phyloP scores from a whole-genome alignment of 2,888 invertebrate genomes.

The Drosophila ustulata region DNA sequence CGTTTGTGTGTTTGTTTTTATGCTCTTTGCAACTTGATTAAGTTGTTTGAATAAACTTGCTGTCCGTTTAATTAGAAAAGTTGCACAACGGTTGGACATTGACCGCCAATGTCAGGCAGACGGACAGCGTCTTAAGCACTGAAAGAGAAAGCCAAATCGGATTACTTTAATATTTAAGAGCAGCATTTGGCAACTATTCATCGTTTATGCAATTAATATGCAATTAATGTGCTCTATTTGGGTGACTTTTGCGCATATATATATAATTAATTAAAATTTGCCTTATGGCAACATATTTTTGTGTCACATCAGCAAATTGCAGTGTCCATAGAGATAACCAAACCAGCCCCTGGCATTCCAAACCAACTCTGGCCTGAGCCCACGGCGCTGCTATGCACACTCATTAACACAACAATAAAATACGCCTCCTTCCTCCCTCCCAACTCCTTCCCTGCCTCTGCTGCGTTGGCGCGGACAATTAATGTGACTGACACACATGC shows the following conservation, averaged over 20 bases:
- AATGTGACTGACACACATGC: constrained; percentile 80
- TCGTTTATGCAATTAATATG: constrained; percentile 65
- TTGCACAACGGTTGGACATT: constrained; percentile 52
- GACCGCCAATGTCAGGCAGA: constrained; percentile 32
- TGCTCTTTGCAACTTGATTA: constrained; percentile 44
- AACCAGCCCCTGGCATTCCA: background rate
- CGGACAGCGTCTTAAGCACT: background rate
- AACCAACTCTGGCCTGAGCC: constrained; percentile 6
- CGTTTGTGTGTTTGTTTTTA: constrained; percentile 10
- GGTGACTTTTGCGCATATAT: constrained; percentile 45
- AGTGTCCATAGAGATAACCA: constrained; percentile 25
- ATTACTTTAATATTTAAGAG: background rate
- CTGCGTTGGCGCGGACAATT: constrained; percentile 66
- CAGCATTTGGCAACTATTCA: constrained; percentile 26
- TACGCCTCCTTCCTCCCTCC: constrained; percentile 21
- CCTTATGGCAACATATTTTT: constrained; percentile 73
- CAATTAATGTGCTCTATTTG: constrained; percentile 68
- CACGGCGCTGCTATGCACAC: constrained; percentile 67
- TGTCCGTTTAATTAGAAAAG: constrained; percentile 70
- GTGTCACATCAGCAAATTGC: constrained; percentile 75
- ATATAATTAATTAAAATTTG: constrained; percentile 67
- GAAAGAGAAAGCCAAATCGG: background rate
- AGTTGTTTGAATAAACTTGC: constrained; percentile 40
- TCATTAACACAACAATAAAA: constrained; percentile 79
- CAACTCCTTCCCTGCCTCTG: no score